Evolutionary conservation across 2,888 invertebrate genomes (phyloP).

Genomic region (Chaitophorus viminalis): DNA sequence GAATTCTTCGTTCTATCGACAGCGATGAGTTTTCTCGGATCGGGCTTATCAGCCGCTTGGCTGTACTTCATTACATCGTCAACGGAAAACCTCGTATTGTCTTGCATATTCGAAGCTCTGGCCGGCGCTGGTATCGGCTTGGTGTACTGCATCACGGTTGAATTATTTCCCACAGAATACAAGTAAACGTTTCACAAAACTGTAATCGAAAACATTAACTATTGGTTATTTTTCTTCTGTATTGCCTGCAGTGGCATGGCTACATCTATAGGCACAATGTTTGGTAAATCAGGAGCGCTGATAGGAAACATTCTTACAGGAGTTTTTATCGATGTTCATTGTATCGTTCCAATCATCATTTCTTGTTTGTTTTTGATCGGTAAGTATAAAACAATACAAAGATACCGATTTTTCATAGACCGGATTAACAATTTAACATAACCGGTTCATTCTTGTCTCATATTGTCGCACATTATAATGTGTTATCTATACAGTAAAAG

Average conservation of each 20-base stretch:
- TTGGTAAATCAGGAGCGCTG: slow-evolving; percentile 40
- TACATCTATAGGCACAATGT: slow-evolving; percentile 34
- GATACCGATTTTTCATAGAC: neutral
- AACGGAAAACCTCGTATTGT: slow-evolving; percentile 77
- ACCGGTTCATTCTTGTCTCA: neutral
- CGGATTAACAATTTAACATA: too few relatives aligned
- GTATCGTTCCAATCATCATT: slow-evolving; percentile 37
- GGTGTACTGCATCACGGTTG: slow-evolving; percentile 83
- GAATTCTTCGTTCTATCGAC: neutral
- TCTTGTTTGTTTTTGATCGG: slow-evolving; percentile 30
- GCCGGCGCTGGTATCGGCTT: slow-evolving; percentile 83
- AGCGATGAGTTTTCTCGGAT: slow-evolving; percentile 81
- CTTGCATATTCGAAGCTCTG: slow-evolving; percentile 81
- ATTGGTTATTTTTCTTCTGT: neutral
- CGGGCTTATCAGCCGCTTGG: slow-evolving; percentile 79
- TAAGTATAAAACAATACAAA: slow-evolving; percentile 11
- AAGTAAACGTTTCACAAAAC: slow-evolving; percentile 70
- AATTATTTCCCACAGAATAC: slow-evolving; percentile 83
- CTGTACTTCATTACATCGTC: slow-evolving; percentile 80
- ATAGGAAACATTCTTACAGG: slow-evolving; percentile 43
- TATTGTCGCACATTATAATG: neutral
- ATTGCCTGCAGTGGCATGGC: slow-evolving; percentile 30
- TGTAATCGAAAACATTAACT: neutral
- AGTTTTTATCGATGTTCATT: slow-evolving; percentile 33
- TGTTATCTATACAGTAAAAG: too few relatives aligned